phyloP scores from a whole-genome alignment of 2,113 vertebrate species.

The Peromyscus californicus region DNA sequence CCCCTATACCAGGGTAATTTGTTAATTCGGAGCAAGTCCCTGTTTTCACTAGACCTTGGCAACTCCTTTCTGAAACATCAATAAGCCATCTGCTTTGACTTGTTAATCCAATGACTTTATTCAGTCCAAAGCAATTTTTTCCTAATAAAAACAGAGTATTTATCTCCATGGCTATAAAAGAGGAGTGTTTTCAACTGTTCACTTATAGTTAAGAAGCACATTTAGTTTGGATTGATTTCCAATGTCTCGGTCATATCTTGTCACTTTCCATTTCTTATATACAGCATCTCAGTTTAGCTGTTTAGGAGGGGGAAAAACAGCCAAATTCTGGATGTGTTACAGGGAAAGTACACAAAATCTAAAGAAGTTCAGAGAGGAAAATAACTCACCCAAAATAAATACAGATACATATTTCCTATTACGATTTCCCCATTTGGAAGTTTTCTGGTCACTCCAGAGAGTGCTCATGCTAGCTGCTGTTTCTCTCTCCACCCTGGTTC shows the following conservation, averaged over 20 bases:
- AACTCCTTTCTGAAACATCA: slow-evolving; percentile 91
- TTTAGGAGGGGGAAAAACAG: slow-evolving; percentile 90
- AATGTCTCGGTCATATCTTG: slow-evolving; percentile 99
- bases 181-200: slow-evolving; percentile 97
- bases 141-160: slow-evolving; percentile 93
- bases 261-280: slow-evolving; percentile 99
- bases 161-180: slow-evolving; percentile 92
- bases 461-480: neutral
- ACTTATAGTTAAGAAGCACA: slow-evolving; percentile 99
- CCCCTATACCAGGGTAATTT: slow-evolving; percentile 88
- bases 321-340: slow-evolving; percentile 79
- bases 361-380: slow-evolving; percentile 72
- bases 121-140: slow-evolving; percentile 92
- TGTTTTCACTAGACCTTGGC: slow-evolving; percentile 90
- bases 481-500: neutral
- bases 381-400: slow-evolving; percentile 36
- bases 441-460: neutral
- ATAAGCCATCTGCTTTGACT: slow-evolving; percentile 92
- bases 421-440: neutral
- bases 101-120: slow-evolving; percentile 93
- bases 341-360: slow-evolving; percentile 61
- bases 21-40: slow-evolving; percentile 89
- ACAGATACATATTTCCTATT: slow-evolving; percentile 28
- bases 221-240: slow-evolving; percentile 99
- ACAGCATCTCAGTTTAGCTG: slow-evolving; percentile 97